Conservation (phyloP, 2,113 vertebrate genomes). For the Platanista minor region DNA sequence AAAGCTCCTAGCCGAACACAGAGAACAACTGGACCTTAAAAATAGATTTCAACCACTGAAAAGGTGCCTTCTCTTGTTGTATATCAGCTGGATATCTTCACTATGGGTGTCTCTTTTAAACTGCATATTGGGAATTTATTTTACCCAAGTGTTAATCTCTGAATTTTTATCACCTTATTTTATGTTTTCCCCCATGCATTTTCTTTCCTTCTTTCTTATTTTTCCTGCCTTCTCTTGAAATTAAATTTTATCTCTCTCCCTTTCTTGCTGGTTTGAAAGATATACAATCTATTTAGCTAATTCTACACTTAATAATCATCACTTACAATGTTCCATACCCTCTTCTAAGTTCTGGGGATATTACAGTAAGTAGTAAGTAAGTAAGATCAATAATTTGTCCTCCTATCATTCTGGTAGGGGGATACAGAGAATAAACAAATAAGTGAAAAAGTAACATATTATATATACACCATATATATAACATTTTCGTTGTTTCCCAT, state of each 20-base stretch:
- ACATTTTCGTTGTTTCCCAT: background rate
- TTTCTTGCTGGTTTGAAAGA: background rate
- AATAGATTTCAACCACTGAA: background rate
- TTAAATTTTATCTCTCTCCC: background rate
- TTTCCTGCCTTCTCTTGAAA: background rate
- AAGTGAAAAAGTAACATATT: background rate
- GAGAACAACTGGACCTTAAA: background rate
- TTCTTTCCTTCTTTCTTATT: background rate
- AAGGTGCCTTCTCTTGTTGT: background rate
- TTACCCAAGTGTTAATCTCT: background rate
- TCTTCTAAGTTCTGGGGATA: background rate
- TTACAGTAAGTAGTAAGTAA: background rate
- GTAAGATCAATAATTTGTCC: background rate
- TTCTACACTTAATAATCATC: background rate
- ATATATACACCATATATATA: background rate
- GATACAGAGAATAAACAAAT: background rate
- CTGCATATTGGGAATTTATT: background rate
- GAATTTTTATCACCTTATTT: background rate
- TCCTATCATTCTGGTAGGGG: background rate
- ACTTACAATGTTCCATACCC: background rate
- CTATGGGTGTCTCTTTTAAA: background rate
- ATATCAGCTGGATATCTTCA: background rate
- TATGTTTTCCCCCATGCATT: background rate
- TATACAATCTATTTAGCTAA: background rate
- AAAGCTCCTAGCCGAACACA: background rate